Base-by-base conservation (phyloP, 30 jellyfish, hydroid and myxozoan species). In the Phacellophora camtschatica region DNA sequence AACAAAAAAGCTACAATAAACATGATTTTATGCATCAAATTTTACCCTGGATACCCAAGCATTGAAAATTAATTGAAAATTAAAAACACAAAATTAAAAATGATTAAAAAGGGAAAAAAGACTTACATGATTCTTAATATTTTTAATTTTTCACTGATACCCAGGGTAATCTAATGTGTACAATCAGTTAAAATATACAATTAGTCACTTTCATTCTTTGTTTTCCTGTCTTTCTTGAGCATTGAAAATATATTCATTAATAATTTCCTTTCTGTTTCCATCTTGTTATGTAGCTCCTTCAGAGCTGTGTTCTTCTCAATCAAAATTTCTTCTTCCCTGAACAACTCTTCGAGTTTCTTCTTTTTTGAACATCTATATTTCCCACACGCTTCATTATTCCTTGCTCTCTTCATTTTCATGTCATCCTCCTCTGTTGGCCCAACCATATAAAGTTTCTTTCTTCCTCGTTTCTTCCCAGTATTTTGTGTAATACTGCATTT, bases 391-490 rank as follows among this genome's bases (percentile, higher is more conserved):
- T 70, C 75, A 34, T 80, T 80, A 41, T 80, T 80, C 27, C 91
- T 53, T 15, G 80, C 75, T 43, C 91, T 65, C 48, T 80, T 80
- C 84, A 80, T 62, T 8, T 19, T 33, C 35, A 65, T 7, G 11
- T 80, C 91, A 20, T 80, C 91, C 42, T 65, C 91, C 63, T 36
- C 22, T 9, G 84, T 39, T 10, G 56, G 29, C 2, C 83, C 72
- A 13, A 58, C 43, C 27, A 64, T 22, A 39, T 80, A 80, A 53
- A 80, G 59, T 80, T 80, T 80, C 70, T 80, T 80, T 32, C 91
- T 36, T 5, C 91, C 91, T 36, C 91, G 65, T 50, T 80, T 80
- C 74, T 80, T 80, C 55, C 91, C 91, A 30, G 91, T 80, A 54
- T 80, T 80, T 66, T 80, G 84, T 9, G 19, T 55, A 15, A 77